Base-by-base conservation (phyloP, 2,888 invertebrate species). In the Mesodorylaimus sp. region DNA sequence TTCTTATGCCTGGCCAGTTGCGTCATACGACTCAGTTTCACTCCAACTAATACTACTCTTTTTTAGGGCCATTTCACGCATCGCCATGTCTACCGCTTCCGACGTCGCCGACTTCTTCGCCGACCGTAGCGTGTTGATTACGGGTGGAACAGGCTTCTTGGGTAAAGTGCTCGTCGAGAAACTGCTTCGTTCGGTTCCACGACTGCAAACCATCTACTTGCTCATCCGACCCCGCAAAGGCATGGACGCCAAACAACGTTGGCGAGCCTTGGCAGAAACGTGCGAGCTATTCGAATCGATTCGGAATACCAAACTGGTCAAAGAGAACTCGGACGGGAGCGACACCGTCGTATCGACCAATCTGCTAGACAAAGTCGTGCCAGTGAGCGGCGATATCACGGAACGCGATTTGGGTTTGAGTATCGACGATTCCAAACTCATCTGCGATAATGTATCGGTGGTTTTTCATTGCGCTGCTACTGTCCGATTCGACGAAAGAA, bases 401-500 rank as follows among this genome's bases (percentile, higher is more conserved):
- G 60, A 68, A 36, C 65, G 65, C 3, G 64, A 64, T 1, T 58
- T 75, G 2, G 74, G 73, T 2, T 59, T 75, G 10, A 63, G 59
- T 39, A 71, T 75, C 1, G 74, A 76, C 47, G 71, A 78, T 32
- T 67, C 76, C 47, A 66, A 73, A 0, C 67, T 71, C 0, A 65
- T 91, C n/a, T 70, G 75, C 0, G 73, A 79, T 7, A 78, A 83
- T 62, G 81, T 84, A 2, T 76, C 81, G 29, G 75, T 93, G 45
- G 79, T 91, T 1, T 88, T 85, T 65, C 89, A 93, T 66, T 80
- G 82, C 66, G 93, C 89, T 0, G 93, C 93, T 19, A 88, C 84
- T 1, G 76, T 93, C 28, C 79, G 79, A 58, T 75, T 93, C 58
- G 89, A 91, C 67, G 87, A 89, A 16, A 81, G 79, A 44, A 73